Conservation (phyloP, 2,797 vertebrate species). For the Tamandua tetradactyla region DNA sequence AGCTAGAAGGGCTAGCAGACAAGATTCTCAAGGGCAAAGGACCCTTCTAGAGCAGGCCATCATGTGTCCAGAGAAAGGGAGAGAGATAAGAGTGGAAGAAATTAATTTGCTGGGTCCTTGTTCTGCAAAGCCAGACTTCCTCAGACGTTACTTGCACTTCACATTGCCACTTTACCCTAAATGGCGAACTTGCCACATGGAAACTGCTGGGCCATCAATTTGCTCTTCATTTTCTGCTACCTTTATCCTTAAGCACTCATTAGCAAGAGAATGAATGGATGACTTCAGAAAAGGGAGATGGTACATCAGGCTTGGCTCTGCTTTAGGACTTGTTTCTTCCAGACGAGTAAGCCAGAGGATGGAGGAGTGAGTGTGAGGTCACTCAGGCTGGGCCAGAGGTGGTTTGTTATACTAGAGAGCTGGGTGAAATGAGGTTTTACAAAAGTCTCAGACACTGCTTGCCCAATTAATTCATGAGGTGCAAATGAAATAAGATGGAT, state of each 20-base stretch:
- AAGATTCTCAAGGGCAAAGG: background rate
- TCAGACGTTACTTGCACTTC: background rate
- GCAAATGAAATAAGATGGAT: slow-evolving; percentile 50
- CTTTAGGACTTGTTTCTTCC: background rate
- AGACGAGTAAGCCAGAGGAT: background rate
- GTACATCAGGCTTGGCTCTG: background rate
- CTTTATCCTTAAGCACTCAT: background rate
- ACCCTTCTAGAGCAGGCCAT: background rate
- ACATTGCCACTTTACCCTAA: background rate
- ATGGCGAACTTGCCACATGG: background rate
- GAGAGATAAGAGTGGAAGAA: background rate
- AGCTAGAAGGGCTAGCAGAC: background rate
- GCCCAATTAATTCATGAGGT: slow-evolving; percentile 42
- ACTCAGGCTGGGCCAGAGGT: background rate
- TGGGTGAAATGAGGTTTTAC: background rate
- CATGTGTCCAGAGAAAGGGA: background rate
- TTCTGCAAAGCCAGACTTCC: background rate
- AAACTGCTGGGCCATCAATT: background rate
- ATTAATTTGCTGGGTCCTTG: background rate
- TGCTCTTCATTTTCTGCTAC: background rate
- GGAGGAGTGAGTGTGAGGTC: background rate
- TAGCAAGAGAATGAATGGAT: background rate
- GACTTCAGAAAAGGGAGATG: background rate
- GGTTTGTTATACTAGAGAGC: background rate
- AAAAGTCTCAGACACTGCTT: background rate